phyloP scores from a whole-genome alignment of 2,888 invertebrate genomes.

The Scrobipalpa atriplicella region DNA sequence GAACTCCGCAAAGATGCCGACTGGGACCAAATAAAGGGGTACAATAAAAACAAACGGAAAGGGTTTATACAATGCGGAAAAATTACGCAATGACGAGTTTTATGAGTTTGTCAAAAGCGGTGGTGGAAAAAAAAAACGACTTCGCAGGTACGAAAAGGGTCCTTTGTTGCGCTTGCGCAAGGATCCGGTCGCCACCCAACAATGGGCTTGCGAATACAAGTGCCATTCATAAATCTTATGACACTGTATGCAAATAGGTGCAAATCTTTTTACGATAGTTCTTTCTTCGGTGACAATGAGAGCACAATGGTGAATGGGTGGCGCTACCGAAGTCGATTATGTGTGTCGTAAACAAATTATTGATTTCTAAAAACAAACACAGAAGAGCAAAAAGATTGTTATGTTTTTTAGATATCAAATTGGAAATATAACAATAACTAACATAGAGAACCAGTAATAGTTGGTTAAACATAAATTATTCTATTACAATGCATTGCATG shows the following conservation, averaged over 20 bases:
- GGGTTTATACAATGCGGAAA: conserved; percentile 80
- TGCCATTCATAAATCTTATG: conserved; percentile 57
- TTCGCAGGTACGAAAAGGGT: conserved; percentile 73
- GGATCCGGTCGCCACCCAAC: conserved; percentile 44
- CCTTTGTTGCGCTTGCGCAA: conserved; percentile 52
- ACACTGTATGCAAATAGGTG: conserved; percentile 74
- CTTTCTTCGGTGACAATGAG: conserved; percentile 56
- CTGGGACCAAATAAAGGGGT: conserved; percentile 64
- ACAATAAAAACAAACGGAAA: conserved; percentile 80
- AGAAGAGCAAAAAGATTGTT: not conserved
- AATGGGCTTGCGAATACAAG: conserved; percentile 59
- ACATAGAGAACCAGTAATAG: not conserved
- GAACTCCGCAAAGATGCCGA: conserved; percentile 76
- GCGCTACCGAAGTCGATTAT: conserved; percentile 68
- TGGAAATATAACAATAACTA: not conserved
- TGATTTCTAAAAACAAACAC: conserved; percentile 39
- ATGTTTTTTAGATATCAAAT: not conserved
- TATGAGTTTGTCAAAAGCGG: conserved; percentile 56
- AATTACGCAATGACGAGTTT: conserved; percentile 78
- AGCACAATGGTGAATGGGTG: conserved; percentile 48
- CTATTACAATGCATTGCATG: not conserved
- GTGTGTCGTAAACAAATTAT: conserved; percentile 59
- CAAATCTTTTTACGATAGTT: conserved; percentile 62
- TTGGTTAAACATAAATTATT: not conserved
- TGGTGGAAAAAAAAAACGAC: conserved; percentile 67